phyloP scores from a whole-genome alignment of 2,797 vertebrate genomes.

The Sciurus vulgaris region DNA sequence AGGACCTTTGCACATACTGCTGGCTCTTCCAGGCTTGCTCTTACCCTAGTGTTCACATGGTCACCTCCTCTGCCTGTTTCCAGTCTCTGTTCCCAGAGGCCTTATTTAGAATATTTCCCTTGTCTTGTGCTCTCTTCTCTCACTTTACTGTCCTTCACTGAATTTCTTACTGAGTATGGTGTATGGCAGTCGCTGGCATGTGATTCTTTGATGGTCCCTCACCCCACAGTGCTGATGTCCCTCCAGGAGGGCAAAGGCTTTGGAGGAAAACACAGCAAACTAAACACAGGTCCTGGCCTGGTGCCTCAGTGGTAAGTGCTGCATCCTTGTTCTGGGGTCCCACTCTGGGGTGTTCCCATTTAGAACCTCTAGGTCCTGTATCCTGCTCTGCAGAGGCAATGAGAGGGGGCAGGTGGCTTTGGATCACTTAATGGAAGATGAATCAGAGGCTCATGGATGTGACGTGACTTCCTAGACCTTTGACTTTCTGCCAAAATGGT shows the following conservation, averaged over 20 bases:
- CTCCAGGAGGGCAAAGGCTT: background rate
- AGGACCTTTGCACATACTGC: conserved; percentile 56
- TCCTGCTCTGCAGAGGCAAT: no score
- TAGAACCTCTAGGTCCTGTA: no score
- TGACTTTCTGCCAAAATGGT: background rate
- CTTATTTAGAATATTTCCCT: background rate
- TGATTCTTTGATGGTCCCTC: background rate
- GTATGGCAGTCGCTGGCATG: background rate
- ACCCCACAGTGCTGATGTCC: background rate
- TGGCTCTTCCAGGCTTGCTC: background rate
- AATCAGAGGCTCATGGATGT: background rate
- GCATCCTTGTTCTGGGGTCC: no score
- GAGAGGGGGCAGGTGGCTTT: background rate
- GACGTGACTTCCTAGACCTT: background rate
- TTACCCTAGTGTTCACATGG: background rate
- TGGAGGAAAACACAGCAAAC: background rate
- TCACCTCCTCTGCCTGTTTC: background rate
- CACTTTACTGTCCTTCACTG: background rate
- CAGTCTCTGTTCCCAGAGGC: background rate
- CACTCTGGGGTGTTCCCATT: no score
- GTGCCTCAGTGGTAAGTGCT: no score
- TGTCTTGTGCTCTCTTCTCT: background rate
- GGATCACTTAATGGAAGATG: background rate
- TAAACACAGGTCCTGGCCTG: background rate
- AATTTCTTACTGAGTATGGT: background rate